These are phyloP conservation scores for Cebus imitator DNA, from an alignment of 2,113 vertebrate genomes.

Conservation along the genomic window DNA sequence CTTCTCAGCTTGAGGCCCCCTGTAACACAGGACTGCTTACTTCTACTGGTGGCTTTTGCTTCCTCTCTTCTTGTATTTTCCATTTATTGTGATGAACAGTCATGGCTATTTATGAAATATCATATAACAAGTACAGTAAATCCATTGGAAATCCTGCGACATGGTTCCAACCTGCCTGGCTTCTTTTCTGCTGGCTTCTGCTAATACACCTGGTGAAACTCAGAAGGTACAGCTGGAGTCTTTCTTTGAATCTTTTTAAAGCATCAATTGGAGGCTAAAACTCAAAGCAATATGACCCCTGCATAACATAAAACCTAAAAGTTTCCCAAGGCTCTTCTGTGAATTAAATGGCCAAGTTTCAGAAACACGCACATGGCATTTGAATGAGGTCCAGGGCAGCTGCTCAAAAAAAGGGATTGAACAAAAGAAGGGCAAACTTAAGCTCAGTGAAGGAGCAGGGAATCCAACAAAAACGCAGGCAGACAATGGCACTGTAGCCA, in stretches of 20 bases:
- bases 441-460: constrained; percentile 45
- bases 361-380: constrained; percentile 52
- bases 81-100: not conserved
- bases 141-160: not conserved
- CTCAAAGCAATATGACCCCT: constrained; percentile 65
- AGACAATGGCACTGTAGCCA: not conserved
- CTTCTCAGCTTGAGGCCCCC: not conserved
- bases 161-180: not conserved
- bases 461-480: constrained; percentile 32
- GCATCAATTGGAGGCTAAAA: constrained; percentile 57
- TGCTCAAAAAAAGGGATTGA: constrained; percentile 53
- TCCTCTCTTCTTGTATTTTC: not conserved
- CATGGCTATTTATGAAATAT: not conserved
- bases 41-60: not conserved
- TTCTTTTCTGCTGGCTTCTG: not conserved
- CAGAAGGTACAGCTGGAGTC: constrained; percentile 39
- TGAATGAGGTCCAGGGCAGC: constrained; percentile 66
- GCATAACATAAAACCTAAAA: constrained; percentile 57
- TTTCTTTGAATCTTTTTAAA: constrained; percentile 41
- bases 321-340: constrained; percentile 59
- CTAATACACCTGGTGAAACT: constrained; percentile 11
- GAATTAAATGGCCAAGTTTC: constrained; percentile 64
- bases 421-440: constrained; percentile 62
- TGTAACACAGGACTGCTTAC: not conserved
- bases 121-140: not conserved